These are phyloP conservation scores for Paramisgurnus dabryanus DNA, from an alignment of 2,113 vertebrate species.

Conservation along the genomic window DNA sequence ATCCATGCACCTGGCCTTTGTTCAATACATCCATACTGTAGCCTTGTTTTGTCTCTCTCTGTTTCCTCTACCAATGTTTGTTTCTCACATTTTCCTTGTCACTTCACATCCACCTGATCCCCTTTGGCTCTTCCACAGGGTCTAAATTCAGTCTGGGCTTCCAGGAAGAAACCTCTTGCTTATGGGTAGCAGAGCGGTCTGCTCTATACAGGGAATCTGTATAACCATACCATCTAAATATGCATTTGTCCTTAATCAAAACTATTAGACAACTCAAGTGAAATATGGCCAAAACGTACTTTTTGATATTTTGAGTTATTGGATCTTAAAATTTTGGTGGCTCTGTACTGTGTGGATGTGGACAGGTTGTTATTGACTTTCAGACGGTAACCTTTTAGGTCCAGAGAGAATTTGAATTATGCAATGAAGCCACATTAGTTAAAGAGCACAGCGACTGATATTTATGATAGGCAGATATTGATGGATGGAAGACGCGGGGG, in stretches of 20 bases:
- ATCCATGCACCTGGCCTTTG: constrained; percentile 34
- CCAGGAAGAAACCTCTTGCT: constrained; percentile 30
- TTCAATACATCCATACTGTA: constrained; percentile 37
- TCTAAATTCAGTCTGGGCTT: constrained; percentile 40
- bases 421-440: constrained; percentile 54
- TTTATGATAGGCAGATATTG: constrained; percentile 51
- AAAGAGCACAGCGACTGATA: constrained; percentile 53
- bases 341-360: constrained; percentile 15
- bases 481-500: constrained; percentile 19
- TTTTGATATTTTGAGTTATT: neutral
- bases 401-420: constrained; percentile 57
- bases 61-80: constrained; percentile 33
- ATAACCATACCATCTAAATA: constrained; percentile 1
- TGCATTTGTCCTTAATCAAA: neutral
- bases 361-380: constrained; percentile 50
- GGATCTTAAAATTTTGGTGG: neutral
- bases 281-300: neutral
- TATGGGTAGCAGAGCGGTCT: neutral
- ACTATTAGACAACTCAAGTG: neutral
- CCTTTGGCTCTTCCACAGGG: constrained; percentile 25
- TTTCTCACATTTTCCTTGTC: constrained; percentile 54
- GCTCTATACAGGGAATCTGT: constrained; percentile 20
- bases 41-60: constrained; percentile 31
- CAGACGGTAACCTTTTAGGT: constrained; percentile 53
- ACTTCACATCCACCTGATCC: constrained; percentile 59